Evolutionary conservation across 2,888 invertebrate genomes (phyloP), one percentile per base, ranked within the genome.

Genomic region (Choreutis nemorana): DNA sequence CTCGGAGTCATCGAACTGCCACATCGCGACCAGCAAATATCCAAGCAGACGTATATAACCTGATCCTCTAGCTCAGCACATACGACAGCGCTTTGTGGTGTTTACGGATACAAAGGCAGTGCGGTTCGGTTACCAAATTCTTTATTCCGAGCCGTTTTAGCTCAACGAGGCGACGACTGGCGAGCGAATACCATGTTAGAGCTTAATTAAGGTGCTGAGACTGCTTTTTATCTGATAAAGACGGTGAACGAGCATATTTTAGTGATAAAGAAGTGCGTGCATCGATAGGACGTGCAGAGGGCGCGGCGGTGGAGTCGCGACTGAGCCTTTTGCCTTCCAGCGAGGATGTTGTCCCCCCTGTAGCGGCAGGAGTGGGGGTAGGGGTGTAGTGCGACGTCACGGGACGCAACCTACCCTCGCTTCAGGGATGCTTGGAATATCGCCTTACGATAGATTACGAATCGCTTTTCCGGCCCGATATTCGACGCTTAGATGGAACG

Each of bases 1-100:
- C 81, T 90, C 90, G 38, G 84, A 83, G 45, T 83, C 84, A 48
- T 85, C 86, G 40, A 83, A 83, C 55, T 84, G 83, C 86, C 87
- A 88, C 85, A 87, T 85, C 44, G 44, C 18, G 21, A 14, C 54
- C 65, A 63, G 56, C 51, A 53, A 59, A 44, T 66, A 51, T 49
- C 57, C 52, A 64, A 57, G 48, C 38, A 61, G 63, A 53, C 62
- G 67, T 57, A 64, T 63, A 57, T 56, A 65, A 73, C 81, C 63
- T 77, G 75, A 50, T 49, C 18, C 28, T 9, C 28, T 9, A 8
- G 9, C 8, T n/a, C n/a, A n/a, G n/a, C n/a, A n/a, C n/a, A n/a
- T n/a, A n/a, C n/a, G n/a, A n/a, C n/a, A n/a, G n/a, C n/a, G n/a
- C n/a, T n/a, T n/a, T n/a, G n/a, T n/a, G n/a, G n/a, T n/a, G n/a